Conservation (phyloP, 64 coral and sea anemone species). For the Montipora capricornis region DNA sequence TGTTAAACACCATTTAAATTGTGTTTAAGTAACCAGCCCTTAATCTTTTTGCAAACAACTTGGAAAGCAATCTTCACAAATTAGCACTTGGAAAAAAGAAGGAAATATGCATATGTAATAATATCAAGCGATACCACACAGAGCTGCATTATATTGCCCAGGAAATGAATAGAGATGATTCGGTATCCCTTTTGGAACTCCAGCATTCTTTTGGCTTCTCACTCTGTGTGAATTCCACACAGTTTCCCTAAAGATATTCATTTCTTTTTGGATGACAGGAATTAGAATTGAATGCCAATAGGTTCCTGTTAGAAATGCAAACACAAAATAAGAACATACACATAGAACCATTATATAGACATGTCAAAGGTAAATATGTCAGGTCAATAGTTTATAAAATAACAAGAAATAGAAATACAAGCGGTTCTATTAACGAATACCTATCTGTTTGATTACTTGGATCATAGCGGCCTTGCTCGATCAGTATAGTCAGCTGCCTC, state of each 20-base stretch:
- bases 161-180: conserved; percentile 59
- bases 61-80: too few species aligned
- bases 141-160: conserved; percentile 49
- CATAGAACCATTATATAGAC: neutral
- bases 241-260: conserved; percentile 62
- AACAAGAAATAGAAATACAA: conserved; percentile 6
- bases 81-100: too few species aligned
- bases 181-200: conserved; percentile 61
- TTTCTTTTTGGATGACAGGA: conserved; percentile 64
- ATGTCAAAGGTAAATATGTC: neutral
- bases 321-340: neutral
- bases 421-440: neutral
- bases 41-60: too few species aligned
- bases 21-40: neutral
- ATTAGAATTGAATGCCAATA: conserved; percentile 70
- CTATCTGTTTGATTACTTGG: conserved; percentile 42
- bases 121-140: conserved; percentile 41
- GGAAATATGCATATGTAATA: too few species aligned
- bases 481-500: conserved; percentile 35
- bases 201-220: conserved; percentile 48
- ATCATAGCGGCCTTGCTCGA: conserved; percentile 66
- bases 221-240: conserved; percentile 72
- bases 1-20: neutral
- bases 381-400: conserved; percentile 10
- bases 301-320: conserved; percentile 23